Percentiles rank a stretch among this genome's conserved stretches.
Conservation (phyloP, 2,797 vertebrate species). For the Chaenodraco wilsoni region DNA sequence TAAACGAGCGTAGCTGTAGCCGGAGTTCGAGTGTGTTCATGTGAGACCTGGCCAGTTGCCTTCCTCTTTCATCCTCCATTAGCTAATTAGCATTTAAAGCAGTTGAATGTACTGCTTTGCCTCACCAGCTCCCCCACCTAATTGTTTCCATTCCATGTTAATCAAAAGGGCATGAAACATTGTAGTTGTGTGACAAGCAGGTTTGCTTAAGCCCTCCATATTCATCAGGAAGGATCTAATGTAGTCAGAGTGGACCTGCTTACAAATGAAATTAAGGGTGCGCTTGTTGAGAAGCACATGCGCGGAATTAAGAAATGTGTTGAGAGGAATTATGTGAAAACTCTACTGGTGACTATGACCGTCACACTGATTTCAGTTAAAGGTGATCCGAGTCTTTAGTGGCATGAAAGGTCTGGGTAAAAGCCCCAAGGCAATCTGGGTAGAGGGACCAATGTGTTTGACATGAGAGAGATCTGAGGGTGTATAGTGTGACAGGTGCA, state of each 20-base stretch:
- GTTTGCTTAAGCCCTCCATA: conserved; percentile 65
- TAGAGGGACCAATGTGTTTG: conserved; percentile 40
- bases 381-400: conserved; percentile 8
- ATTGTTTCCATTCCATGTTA: conserved; percentile 82
- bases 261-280: conserved; percentile 59
- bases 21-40: conserved; percentile 63
- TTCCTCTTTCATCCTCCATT: conserved; percentile 81
- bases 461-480: conserved; percentile 42
- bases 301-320: conserved; percentile 39
- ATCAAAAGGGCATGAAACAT: conserved; percentile 81
- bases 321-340: conserved; percentile 45
- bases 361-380: conserved; percentile 25
- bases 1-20: conserved; percentile 53
- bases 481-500: conserved; percentile 51
- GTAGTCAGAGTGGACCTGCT: conserved; percentile 45
- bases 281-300: conserved; percentile 41
- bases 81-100: conserved; percentile 85
- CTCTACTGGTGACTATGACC: conserved; percentile 18
- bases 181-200: conserved; percentile 65
- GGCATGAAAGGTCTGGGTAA: conserved; percentile 33
- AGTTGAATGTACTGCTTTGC: conserved; percentile 74
- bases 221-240: conserved; percentile 70
- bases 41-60: conserved; percentile 67
- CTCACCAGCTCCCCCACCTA: conserved; percentile 66
- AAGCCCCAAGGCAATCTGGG: conserved; percentile 55